phyloP scores from a whole-genome alignment of 2,888 invertebrate genomes.

The Zygothrica quintamaculata region DNA sequence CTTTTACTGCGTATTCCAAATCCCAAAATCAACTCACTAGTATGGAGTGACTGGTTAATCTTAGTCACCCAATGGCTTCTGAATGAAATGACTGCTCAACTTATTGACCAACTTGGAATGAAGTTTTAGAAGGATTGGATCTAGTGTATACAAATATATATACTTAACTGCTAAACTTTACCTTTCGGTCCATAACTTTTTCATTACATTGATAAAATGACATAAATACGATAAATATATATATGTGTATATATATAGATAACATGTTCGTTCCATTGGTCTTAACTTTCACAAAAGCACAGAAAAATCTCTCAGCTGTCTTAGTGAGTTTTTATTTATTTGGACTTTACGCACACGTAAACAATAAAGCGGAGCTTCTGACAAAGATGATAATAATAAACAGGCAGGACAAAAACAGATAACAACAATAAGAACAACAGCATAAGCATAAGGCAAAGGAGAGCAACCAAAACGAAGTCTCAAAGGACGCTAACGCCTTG shows the following conservation, averaged over 20 bases:
- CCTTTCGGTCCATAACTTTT: no score
- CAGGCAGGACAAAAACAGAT: constrained; percentile 10
- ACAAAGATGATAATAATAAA: constrained; percentile 58
- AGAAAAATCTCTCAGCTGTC: neutral
- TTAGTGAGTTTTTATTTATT: constrained; percentile 19
- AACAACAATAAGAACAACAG: constrained; percentile 24
- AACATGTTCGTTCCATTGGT: constrained; percentile 9
- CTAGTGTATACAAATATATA: no score
- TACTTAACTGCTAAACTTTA: no score
- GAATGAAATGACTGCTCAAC: no score
- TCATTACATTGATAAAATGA: constrained; percentile 2
- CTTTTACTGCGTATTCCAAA: constrained; percentile 20
- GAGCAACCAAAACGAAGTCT: constrained; percentile 7
- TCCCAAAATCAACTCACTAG: neutral
- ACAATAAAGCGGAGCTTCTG: constrained; percentile 54
- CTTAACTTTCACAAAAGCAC: neutral
- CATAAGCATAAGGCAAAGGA: neutral
- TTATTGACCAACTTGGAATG: no score
- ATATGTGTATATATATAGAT: neutral
- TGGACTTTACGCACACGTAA: constrained; percentile 48
- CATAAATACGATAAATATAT: neutral
- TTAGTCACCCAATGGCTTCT: neutral
- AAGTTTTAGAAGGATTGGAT: no score
- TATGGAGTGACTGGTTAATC: neutral
- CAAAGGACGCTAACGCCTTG: constrained; percentile 27